These are phyloP conservation scores for Lethrus apterus DNA, from an alignment of 1,140 invertebrate genomes.

Conservation along the genomic window DNA sequence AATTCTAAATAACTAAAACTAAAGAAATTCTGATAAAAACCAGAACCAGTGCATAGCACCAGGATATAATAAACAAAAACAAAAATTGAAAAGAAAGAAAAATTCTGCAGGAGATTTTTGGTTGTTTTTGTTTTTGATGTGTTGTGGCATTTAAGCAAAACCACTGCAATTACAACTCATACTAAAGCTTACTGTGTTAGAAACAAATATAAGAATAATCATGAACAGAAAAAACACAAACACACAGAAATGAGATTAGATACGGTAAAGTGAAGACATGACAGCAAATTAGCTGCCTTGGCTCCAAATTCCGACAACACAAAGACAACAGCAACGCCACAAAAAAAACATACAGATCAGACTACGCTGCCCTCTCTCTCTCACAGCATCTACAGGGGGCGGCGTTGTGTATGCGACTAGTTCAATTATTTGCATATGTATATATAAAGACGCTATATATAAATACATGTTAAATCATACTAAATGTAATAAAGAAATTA, in stretches of 20 bases:
- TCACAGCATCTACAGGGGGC: constrained; percentile 12
- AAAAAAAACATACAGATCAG: constrained; percentile 22
- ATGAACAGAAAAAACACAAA: constrained; percentile 25
- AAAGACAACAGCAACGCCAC: constrained; percentile 29
- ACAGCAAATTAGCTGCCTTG: neutral
- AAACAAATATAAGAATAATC: constrained; percentile 18
- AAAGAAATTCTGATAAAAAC: no score
- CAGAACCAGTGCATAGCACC: no score
- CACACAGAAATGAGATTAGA: constrained; percentile 22
- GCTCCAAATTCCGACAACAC: constrained; percentile 13
- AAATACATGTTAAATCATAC: constrained; percentile 29
- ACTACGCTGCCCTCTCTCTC: constrained; percentile 6
- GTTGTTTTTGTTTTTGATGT: neutral
- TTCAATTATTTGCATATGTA: constrained; percentile 23
- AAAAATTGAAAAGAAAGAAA: constrained; percentile 12
- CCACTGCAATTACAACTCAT: constrained; percentile 25
- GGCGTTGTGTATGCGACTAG: constrained; percentile 34
- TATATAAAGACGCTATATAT: constrained; percentile 39
- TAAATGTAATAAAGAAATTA: constrained; percentile 19
- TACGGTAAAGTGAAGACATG: neutral
- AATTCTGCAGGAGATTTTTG: constrained; percentile 10
- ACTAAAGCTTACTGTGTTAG: constrained; percentile 30
- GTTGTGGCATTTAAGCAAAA: constrained; percentile 36
- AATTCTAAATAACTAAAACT: constrained; percentile 11
- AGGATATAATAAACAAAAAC: constrained; percentile 12